Percentiles rank a stretch among this genome's conserved stretches.
These are phyloP conservation scores for Nestor notabilis DNA, from an alignment of 2,113 vertebrate genomes.

Conservation along the genomic window DNA sequence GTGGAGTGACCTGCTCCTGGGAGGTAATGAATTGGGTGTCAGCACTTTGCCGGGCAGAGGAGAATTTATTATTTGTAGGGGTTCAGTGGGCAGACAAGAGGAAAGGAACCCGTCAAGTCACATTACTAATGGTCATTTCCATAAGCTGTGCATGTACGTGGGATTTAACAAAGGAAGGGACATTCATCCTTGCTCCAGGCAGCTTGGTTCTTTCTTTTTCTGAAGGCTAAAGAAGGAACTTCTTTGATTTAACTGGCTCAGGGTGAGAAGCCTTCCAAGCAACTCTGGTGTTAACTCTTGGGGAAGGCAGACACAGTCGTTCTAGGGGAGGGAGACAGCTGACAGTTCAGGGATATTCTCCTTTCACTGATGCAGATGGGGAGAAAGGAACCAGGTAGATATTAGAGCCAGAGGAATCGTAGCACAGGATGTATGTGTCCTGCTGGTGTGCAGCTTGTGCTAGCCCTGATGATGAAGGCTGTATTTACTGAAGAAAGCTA, in stretches of 20 bases:
- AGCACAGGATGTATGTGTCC: background rate
- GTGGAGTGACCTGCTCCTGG: background rate
- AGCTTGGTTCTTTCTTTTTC: background rate
- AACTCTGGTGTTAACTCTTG: background rate
- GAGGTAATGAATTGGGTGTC: background rate
- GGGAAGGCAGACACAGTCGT: background rate
- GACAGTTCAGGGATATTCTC: background rate
- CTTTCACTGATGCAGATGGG: background rate
- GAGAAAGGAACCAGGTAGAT: background rate
- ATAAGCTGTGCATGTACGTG: background rate
- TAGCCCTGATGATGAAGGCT: background rate
- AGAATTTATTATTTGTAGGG: background rate
- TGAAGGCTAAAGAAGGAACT: background rate
- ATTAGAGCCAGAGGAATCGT: background rate
- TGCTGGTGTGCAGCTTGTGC: background rate
- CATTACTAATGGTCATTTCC: background rate
- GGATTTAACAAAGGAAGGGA: background rate
- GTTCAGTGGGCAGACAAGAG: background rate
- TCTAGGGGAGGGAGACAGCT: background rate
- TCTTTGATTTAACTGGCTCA: background rate
- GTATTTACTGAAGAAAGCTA: background rate
- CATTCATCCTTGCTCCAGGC: background rate
- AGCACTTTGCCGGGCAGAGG: background rate
- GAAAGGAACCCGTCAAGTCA: background rate
- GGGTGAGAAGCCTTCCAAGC: background rate